These are phyloP conservation scores for Phania funesta DNA, from an alignment of 2,888 invertebrate species.

Conservation along the genomic window DNA sequence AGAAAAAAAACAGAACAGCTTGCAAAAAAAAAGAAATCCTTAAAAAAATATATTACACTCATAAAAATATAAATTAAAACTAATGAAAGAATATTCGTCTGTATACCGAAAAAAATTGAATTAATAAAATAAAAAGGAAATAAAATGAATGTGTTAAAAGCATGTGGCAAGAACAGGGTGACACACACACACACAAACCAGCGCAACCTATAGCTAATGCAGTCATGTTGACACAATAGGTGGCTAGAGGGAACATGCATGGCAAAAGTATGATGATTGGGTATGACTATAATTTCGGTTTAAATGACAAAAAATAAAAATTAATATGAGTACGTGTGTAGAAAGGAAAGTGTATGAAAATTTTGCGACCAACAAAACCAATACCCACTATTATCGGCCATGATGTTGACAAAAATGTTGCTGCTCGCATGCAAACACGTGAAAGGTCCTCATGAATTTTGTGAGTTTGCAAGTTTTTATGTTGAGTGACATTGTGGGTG, in stretches of 20 bases:
- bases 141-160: neutral
- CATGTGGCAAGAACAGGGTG: neutral
- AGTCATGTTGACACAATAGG: neutral
- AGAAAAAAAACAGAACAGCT: neutral
- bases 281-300: slow-evolving; percentile 33
- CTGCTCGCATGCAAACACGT: neutral
- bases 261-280: neutral
- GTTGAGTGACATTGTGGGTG: too few species aligned
- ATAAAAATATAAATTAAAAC: slow-evolving; percentile 8
- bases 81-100: neutral
- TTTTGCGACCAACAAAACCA: slow-evolving; percentile 20
- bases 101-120: neutral
- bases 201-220: neutral
- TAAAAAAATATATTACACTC: neutral
- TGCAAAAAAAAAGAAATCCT: neutral
- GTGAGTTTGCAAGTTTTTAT: neutral
- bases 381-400: slow-evolving; percentile 27
- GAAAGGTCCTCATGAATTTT: neutral
- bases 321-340: too few species aligned
- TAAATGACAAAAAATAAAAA: slow-evolving; percentile 11
- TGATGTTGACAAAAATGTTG: slow-evolving; percentile 22
- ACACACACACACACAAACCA: neutral
- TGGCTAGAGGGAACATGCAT: neutral
- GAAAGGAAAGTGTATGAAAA: neutral
- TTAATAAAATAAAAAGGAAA: neutral